phyloP scores from a whole-genome alignment of 2,888 invertebrate species.

The Agrotis puta region DNA sequence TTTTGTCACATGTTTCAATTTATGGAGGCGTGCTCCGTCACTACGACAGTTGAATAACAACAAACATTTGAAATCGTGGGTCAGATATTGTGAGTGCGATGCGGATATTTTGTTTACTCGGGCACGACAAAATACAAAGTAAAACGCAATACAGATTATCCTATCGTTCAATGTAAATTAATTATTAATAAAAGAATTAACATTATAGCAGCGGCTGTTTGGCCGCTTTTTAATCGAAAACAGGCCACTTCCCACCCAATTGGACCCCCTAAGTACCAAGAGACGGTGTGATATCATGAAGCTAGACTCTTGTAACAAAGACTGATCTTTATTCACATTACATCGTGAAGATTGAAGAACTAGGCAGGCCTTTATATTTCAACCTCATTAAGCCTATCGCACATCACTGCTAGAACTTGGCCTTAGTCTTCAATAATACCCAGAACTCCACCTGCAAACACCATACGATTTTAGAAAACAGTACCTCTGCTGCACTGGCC shows the following conservation, averaged over 20 bases:
- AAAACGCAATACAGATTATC: neutral
- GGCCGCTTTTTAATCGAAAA: neutral
- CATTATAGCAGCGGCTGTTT: neutral
- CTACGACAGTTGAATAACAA: conserved; percentile 21
- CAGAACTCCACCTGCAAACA: neutral
- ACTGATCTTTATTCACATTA: neutral
- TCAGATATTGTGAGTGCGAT: conserved; percentile 15
- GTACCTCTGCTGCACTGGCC: neutral
- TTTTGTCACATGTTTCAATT: conserved; percentile 22
- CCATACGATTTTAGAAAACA: neutral
- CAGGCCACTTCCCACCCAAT: neutral
- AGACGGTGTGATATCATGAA: neutral
- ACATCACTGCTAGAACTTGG: neutral
- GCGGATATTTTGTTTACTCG: conserved; percentile 13
- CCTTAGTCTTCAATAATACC: neutral
- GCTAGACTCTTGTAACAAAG: neutral
- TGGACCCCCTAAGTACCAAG: neutral
- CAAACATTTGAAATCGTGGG: conserved; percentile 20
- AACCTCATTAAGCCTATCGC: neutral
- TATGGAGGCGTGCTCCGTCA: conserved; percentile 24
- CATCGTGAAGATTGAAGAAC: neutral
- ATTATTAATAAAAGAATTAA: neutral
- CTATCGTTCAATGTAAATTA: neutral
- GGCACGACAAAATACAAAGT: neutral
- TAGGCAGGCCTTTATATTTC: neutral